These are phyloP conservation scores for Polyodon spathula DNA, from an alignment of 2,113 vertebrate genomes.

Conservation along the genomic window DNA sequence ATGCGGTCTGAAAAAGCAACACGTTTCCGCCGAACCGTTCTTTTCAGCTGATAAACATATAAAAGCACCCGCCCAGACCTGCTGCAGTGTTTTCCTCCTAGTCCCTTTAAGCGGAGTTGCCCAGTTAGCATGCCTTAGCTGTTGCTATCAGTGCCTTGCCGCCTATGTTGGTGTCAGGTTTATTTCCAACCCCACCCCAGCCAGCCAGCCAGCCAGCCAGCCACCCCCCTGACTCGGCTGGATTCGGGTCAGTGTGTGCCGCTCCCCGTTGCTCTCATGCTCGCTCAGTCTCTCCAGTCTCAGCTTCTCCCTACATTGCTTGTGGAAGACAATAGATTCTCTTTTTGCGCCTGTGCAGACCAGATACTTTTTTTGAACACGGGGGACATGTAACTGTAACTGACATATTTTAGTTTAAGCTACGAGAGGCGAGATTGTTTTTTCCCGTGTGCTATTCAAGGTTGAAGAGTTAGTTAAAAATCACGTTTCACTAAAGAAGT, in stretches of 20 bases:
- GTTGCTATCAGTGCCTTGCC: slow-evolving; percentile 10
- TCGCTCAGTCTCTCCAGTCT: too few species aligned
- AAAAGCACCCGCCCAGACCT: slow-evolving; percentile 26
- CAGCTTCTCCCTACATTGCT: slow-evolving; percentile 26
- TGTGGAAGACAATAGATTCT: slow-evolving; percentile 49
- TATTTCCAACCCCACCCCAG: slow-evolving; percentile 26
- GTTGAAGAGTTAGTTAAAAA: too few species aligned
- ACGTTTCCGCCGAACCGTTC: too few species aligned
- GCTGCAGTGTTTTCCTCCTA: slow-evolving; percentile 27
- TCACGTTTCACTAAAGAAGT: too few species aligned
- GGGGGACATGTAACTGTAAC: too few species aligned
- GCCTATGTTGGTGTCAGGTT: slow-evolving; percentile 15
- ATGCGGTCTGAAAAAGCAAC: slow-evolving; percentile 27
- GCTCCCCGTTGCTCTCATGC: slow-evolving; percentile 38
- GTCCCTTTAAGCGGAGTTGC: slow-evolving; percentile 17
- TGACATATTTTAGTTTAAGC: too few species aligned
- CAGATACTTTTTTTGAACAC: too few species aligned
- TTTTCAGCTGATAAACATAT: too few species aligned
- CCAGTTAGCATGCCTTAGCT: slow-evolving; percentile 46
- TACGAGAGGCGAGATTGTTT: too few species aligned
- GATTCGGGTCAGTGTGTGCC: slow-evolving; percentile 45
- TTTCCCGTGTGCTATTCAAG: too few species aligned
- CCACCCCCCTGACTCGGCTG: too few species aligned
- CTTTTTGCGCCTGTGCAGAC: slow-evolving; percentile 55
- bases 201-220: too few species aligned